These are phyloP conservation scores for Reticulitermes speratus DNA, from an alignment of 1,140 invertebrate species.

Conservation along the genomic window DNA sequence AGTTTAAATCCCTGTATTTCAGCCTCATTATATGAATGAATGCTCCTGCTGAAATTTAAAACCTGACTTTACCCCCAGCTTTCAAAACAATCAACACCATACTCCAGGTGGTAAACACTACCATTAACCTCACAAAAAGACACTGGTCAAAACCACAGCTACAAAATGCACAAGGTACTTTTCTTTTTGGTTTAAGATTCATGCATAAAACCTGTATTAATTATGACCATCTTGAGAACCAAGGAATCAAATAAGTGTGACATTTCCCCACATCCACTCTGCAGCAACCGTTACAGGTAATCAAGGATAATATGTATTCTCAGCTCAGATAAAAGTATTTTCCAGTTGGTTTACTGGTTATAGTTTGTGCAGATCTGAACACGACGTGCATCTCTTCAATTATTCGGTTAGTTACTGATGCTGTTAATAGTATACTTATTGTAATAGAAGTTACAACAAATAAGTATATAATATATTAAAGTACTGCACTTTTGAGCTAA, in stretches of 20 bases:
- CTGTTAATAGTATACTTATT: background rate
- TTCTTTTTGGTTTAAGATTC: background rate
- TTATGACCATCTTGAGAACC: background rate
- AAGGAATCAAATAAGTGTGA: background rate
- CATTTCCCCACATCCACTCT: background rate
- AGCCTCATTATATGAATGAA: background rate
- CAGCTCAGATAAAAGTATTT: background rate
- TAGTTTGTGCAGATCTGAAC: background rate
- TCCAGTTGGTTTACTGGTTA: background rate
- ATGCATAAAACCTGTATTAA: background rate
- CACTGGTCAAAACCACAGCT: conserved; percentile 2
- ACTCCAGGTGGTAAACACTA: background rate
- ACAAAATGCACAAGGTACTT: background rate
- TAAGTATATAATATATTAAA: background rate
- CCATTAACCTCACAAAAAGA: background rate
- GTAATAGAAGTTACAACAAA: background rate
- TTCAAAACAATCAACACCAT: background rate
- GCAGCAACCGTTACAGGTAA: background rate
- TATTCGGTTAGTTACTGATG: background rate
- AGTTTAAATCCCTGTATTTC: background rate
- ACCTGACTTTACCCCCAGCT: background rate
- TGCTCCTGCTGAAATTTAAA: background rate
- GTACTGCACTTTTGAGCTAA: conserved; percentile 5
- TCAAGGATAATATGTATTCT: background rate
- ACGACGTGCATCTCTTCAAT: conserved; percentile 7